These are phyloP conservation scores for Atractosteus spatula DNA, from an alignment of 2,113 vertebrate genomes.

Conservation along the genomic window DNA sequence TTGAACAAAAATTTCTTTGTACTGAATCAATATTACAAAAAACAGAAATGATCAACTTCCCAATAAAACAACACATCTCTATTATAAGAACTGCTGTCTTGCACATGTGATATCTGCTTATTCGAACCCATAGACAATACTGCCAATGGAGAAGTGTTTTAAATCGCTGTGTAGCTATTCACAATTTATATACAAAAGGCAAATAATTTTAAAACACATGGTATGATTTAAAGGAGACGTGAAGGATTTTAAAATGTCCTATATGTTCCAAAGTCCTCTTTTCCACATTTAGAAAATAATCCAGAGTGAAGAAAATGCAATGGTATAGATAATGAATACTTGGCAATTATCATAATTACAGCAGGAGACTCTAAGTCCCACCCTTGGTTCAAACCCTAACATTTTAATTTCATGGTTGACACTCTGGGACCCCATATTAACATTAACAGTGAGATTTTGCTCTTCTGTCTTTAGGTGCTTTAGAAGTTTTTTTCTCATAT, in stretches of 20 bases:
- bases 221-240: not conserved
- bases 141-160: not conserved
- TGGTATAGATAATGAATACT: conserved; percentile 57
- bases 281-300: conserved; percentile 37
- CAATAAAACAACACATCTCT: too few species aligned
- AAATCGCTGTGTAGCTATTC: not conserved
- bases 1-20: too few species aligned
- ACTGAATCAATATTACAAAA: too few species aligned
- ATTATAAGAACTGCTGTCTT: not conserved
- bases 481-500: not conserved
- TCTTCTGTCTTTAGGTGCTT: conserved; percentile 46
- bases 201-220: not conserved
- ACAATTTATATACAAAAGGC: not conserved
- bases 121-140: not conserved
- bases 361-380: conserved; percentile 52
- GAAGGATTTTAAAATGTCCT: not conserved
- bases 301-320: conserved; percentile 46
- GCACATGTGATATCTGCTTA: not conserved
- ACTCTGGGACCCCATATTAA: conserved; percentile 71
- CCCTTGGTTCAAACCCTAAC: conserved; percentile 78
- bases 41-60: too few species aligned
- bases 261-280: conserved; percentile 18
- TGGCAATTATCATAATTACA: conserved; percentile 75
- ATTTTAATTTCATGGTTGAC: conserved; percentile 81
- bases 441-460: conserved; percentile 60